A percentile compares a stretch with the other conserved stretches of the same genome.
Conservation (phyloP, 2,113 vertebrate genomes). For the Lophochroa leadbeateri region DNA sequence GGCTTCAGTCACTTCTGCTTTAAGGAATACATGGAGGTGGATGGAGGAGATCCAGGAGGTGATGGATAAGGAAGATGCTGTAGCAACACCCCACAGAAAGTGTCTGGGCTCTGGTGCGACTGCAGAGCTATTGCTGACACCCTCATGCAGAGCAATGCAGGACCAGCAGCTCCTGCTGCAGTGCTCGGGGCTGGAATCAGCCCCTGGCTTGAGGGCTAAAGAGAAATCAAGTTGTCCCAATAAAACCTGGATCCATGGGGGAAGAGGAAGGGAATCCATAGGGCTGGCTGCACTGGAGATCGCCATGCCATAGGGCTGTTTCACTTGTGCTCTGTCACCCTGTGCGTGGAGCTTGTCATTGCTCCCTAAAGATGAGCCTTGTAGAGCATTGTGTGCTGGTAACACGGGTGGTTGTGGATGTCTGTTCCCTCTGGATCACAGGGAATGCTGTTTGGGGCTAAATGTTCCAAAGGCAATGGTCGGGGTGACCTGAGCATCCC, state of each 20-base stretch:
- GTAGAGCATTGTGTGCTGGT: accelerated
- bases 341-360: accelerated
- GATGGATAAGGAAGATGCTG: neutral
- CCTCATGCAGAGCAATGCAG: accelerated
- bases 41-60: neutral
- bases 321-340: accelerated
- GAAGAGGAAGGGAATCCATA: accelerated
- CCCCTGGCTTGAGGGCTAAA: neutral
- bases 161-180: neutral
- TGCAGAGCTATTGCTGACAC: neutral
- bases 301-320: accelerated
- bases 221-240: neutral
- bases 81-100: accelerated
- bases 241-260: neutral
- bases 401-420: accelerated
- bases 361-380: neutral
- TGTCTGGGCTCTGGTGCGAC: neutral
- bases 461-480: accelerated
- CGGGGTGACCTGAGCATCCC: neutral
- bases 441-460: neutral
- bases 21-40: neutral
- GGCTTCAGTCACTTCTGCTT: neutral
- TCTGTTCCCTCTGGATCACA: accelerated
- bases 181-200: accelerated
- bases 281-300: neutral